phyloP scores from a whole-genome alignment of 2,113 vertebrate species.

The Neodontobutis hainanensis region DNA sequence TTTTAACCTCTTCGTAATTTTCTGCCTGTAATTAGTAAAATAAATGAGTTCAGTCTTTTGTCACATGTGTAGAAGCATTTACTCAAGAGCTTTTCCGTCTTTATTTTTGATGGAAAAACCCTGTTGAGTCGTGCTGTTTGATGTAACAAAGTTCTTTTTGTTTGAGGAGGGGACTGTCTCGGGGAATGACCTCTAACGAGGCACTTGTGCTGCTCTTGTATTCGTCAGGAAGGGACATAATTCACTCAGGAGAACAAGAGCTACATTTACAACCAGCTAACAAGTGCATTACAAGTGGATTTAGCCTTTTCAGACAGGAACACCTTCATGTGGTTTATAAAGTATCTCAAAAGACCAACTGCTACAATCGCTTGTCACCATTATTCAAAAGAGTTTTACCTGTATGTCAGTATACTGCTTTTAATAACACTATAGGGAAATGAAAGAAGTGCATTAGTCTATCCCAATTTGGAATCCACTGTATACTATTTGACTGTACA shows the following conservation, averaged over 20 bases:
- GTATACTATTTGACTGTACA: too few species aligned
- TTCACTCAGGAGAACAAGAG: slow-evolving; percentile 16
- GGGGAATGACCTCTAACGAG: slow-evolving; percentile 72
- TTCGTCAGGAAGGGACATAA: slow-evolving; percentile 33
- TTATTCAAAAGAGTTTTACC: too few species aligned
- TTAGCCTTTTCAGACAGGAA: neutral
- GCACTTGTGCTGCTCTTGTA: slow-evolving; percentile 67
- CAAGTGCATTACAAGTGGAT: neutral
- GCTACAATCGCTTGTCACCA: too few species aligned
- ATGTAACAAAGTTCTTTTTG: slow-evolving; percentile 66
- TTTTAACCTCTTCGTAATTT: neutral
- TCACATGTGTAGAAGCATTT: slow-evolving; percentile 20
- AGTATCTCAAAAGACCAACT: too few species aligned
- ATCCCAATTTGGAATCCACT: too few species aligned
- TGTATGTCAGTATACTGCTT: too few species aligned
- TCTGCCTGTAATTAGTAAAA: neutral
- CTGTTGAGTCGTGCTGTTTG: slow-evolving; percentile 26
- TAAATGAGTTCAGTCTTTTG: slow-evolving; percentile 27
- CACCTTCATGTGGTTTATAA: too few species aligned
- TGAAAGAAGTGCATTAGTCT: too few species aligned
- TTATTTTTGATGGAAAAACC: slow-evolving; percentile 19
- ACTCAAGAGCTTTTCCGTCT: slow-evolving; percentile 23
- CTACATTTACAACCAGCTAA: neutral
- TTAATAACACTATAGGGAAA: too few species aligned
- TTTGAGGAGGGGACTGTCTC: slow-evolving; percentile 71